A percentile compares a stretch with the other conserved stretches of the same genome.
Conservation (phyloP, 2,888 invertebrate species). For the Allacma fusca region DNA sequence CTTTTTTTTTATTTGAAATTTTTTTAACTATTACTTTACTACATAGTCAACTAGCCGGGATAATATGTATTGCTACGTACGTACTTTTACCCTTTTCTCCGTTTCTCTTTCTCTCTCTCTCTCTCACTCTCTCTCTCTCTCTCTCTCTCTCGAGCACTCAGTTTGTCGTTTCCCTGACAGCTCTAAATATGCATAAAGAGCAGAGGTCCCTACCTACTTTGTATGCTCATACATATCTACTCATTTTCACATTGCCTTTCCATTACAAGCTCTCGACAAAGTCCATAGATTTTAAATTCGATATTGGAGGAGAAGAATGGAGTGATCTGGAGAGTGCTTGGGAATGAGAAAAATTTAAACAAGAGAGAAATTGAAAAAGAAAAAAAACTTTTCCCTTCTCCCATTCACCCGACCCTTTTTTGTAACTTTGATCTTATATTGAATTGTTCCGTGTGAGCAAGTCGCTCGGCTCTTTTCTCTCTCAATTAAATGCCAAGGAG, state of each 20-base stretch:
- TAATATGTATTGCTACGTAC: neutral
- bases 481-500: slow-evolving; percentile 36
- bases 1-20: slow-evolving; percentile 21
- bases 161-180: slow-evolving; percentile 35
- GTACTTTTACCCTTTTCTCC: slow-evolving; percentile 18
- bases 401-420: slow-evolving; percentile 32
- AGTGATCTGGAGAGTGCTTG: slow-evolving; percentile 13
- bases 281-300: slow-evolving; percentile 34
- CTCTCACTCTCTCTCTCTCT: slow-evolving; percentile 24
- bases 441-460: slow-evolving; percentile 17
- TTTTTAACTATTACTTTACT: slow-evolving; percentile 22
- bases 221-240: slow-evolving; percentile 13
- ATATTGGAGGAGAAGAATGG: slow-evolving; percentile 32
- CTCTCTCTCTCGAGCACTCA: slow-evolving; percentile 16
- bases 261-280: slow-evolving; percentile 11
- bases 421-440: slow-evolving; percentile 18
- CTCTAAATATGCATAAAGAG: slow-evolving; percentile 29
- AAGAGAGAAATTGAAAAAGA: slow-evolving; percentile 29
- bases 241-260: slow-evolving; percentile 26
- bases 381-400: slow-evolving; percentile 3
- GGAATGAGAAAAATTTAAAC: slow-evolving; percentile 38
- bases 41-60: slow-evolving; percentile 5
- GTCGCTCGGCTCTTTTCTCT: slow-evolving; percentile 4
- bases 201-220: neutral
- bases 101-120: neutral